Percentiles rank a stretch among this genome's conserved stretches.
Conservation (phyloP, 1,140 invertebrate genomes). For the Bombus balteatus region DNA sequence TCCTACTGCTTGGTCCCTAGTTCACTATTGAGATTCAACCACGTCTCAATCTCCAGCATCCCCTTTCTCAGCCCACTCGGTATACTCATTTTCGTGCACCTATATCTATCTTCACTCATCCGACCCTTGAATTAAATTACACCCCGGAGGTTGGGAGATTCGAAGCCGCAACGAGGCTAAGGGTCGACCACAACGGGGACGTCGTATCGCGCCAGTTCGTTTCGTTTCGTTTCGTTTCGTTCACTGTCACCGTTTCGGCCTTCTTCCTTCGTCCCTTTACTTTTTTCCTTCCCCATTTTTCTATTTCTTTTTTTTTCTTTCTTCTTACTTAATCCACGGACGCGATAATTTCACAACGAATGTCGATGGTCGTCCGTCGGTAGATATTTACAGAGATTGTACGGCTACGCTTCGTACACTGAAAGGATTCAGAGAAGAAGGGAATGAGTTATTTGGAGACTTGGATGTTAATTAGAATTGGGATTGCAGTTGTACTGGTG, state of each 20-base stretch:
- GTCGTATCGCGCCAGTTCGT: neutral
- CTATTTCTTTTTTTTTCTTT: neutral
- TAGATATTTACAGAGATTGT: neutral
- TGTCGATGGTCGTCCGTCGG: neutral
- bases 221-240: constrained; percentile 13
- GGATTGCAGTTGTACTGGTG: neutral
- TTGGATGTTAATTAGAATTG: neutral
- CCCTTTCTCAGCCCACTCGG: neutral
- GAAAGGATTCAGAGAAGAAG: too few species aligned
- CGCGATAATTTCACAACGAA: constrained; percentile 27
- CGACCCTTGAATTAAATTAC: constrained; percentile 67
- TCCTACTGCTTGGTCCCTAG: neutral
- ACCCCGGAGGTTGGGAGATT: constrained; percentile 49
- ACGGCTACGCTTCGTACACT: neutral
- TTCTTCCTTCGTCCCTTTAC: neutral
- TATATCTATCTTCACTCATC: constrained; percentile 64
- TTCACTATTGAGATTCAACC: neutral
- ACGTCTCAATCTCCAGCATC: constrained; percentile 25
- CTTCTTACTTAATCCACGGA: neutral
- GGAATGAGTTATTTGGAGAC: neutral
- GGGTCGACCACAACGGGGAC: constrained; percentile 19
- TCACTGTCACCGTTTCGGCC: constrained; percentile 11
- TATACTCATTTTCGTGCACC: constrained; percentile 53
- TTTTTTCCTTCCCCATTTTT: too few species aligned
- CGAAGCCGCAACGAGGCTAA: constrained; percentile 32